phyloP scores from a whole-genome alignment of 1,140 invertebrate species.

The Arion vulgaris region DNA sequence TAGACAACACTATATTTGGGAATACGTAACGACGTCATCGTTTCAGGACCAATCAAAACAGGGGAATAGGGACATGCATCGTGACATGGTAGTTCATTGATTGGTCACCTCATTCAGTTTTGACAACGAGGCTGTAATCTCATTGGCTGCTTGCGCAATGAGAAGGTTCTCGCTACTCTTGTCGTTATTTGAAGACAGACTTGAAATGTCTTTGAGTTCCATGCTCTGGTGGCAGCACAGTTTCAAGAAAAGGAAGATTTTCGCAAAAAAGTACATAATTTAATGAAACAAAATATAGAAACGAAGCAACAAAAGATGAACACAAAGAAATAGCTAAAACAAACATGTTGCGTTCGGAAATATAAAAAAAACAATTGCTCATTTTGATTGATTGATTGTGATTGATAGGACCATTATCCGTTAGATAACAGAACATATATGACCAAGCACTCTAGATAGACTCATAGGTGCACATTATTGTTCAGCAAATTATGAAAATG shows the following conservation, averaged over 20 bases:
- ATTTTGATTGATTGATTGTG: too few species aligned
- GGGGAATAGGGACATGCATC: background rate
- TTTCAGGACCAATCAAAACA: background rate
- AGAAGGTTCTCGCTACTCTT: conserved; percentile 45
- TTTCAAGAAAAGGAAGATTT: background rate
- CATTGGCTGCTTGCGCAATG: conserved; percentile 52
- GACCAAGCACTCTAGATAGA: too few species aligned
- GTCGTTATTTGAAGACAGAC: conserved; percentile 31
- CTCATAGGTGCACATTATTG: too few species aligned
- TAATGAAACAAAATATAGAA: too few species aligned
- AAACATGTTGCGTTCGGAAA: too few species aligned
- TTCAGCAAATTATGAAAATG: too few species aligned
- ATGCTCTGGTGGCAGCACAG: conserved; percentile 40
- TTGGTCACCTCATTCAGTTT: conserved; percentile 52
- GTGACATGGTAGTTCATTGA: background rate
- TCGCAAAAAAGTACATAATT: too few species aligned
- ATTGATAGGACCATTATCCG: too few species aligned
- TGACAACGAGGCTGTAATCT: conserved; percentile 52
- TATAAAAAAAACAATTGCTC: too few species aligned
- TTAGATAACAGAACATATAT: too few species aligned
- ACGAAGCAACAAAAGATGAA: too few species aligned
- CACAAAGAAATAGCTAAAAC: too few species aligned
- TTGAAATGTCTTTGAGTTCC: conserved; percentile 49
- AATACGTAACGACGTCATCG: background rate
- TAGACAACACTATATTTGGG: background rate